Base-by-base conservation (phyloP, 2,888 invertebrate genomes). In the Xestobium rufovillosum region DNA sequence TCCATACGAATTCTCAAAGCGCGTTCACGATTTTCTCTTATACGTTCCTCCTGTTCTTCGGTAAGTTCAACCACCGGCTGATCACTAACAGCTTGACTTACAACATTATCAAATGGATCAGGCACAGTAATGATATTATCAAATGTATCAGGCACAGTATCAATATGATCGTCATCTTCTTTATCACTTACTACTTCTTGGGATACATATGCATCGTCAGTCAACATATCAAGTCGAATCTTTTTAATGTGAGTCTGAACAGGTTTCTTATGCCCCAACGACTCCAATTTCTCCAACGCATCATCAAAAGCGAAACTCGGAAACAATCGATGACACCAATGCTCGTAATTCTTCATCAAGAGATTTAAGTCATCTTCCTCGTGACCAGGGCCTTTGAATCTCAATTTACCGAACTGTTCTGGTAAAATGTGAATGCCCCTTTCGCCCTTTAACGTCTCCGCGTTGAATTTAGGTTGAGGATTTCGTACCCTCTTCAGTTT, bases 301-400 rank as follows among this genome's bases (percentile, higher is more conserved):
- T 94, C 91, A 56, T 85, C 85, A 65, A 95, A 96, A 9, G 80
- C 75, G 57, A 83, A 83, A 57, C 84, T 88, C 0, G 96, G 95
- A 65, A 83, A 94, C 46, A 97, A 66, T 32, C 94, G 72, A 64
- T 95, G 92, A 0, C 83, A 84, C 96, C 96, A 97, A 58, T 95
- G 90, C 53, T 95, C 89, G 36, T 95, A 60, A 38, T 78, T 80
- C 36, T 83, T 80, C 68, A 97, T 72, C 0, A 95, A 69, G 42
- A 76, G 63, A 51, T 85, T 76, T 25, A 97, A 66, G 65, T 96
- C 94, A 33, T 80, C 73, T 47, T 77, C 79, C 65, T 95, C 95
- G 57, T 83, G 70, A 0, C 87, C 86, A 9, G 26, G 34, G 64
- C 82, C 83, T 61, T 77, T 76, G 52, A 85, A 87, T 59, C 84